Evolutionary conservation across 2,113 vertebrate species (phyloP).

Genomic region (Okapia johnstoni): DNA sequence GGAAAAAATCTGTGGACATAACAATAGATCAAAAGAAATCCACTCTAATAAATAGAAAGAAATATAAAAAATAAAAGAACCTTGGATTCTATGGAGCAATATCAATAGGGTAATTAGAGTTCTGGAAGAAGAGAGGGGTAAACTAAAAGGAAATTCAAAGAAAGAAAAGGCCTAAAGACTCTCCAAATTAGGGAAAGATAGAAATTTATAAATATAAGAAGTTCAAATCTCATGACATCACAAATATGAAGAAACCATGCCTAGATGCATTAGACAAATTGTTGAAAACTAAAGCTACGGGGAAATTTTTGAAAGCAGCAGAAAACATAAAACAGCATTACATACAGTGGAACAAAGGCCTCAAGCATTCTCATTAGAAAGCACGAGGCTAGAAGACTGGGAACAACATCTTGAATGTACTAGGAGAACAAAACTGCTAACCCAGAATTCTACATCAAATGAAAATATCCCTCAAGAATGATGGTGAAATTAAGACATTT

Average conservation of each 20-base stretch:
- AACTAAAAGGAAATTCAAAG: background rate
- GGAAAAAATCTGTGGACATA: background rate
- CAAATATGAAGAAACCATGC: background rate
- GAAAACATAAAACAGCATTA: background rate
- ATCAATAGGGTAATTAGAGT: background rate
- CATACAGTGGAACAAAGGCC: background rate
- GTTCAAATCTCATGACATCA: background rate
- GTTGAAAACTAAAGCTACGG: background rate
- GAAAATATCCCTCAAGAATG: background rate
- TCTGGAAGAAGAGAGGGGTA: background rate
- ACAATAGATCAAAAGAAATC: background rate
- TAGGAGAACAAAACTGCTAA: background rate
- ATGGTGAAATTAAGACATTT: background rate
- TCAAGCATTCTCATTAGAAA: background rate
- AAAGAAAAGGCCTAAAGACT: background rate
- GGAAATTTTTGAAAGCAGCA: background rate
- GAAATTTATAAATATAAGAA: background rate
- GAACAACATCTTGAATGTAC: background rate
- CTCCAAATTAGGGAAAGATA: background rate
- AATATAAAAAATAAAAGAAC: background rate
- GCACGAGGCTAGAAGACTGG: background rate
- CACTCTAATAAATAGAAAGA: background rate
- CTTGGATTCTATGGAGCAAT: background rate
- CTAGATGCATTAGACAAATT: background rate
- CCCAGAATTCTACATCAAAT: background rate